Base-by-base conservation (phyloP, 2,113 vertebrate genomes). In the Amphilophus citrinellus region DNA sequence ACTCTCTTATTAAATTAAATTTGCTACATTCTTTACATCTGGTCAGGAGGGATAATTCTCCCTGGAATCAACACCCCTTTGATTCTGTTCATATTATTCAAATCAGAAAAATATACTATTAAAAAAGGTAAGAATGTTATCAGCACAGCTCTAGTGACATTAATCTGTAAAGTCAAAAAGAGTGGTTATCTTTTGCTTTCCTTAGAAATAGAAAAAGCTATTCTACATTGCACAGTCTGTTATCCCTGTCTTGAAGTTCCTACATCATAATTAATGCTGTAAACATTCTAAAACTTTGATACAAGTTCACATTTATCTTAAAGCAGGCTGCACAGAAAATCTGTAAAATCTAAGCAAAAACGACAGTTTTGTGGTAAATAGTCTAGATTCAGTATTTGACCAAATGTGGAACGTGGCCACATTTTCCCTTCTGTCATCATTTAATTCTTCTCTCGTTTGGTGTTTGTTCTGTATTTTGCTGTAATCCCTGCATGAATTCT, bases 371-470 rank as follows among this genome's bases (percentile, higher is more conserved):
- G 8, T 15, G 65, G 8, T 2, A 30, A 47, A 47, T 9, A 0
- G 7, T 50, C 24, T 53, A 73, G 44, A 20, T 53, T 73, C 68
- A 73, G 8, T 5, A 32, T 73, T 6, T 73, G 44, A 56, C 47
- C 10, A 73, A 73, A 53, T 53, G 24, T 73, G 27, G 50, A 73
- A 53, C 10, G 11, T 8, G 27, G 47, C 32, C 27, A 56, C 24
- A 73, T 35, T 71, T 71, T 73, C 68, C 27, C 20, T 56, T 73
- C 68, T 73, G 20, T 56, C 68, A 56, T n/a, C 68, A 73, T 13
- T 7, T 73, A 2, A 53, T 73, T 56, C 10, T 27, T 56, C 53
- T 73, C 17, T 10, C 18, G 47, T 56, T 32, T 35, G 47, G 56
- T 18, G 20, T 32, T 50, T 73, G 27, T 73, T 73, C 68, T n/a